Conservation (phyloP, 2,888 invertebrate species). For the Dascillus cervinus region DNA sequence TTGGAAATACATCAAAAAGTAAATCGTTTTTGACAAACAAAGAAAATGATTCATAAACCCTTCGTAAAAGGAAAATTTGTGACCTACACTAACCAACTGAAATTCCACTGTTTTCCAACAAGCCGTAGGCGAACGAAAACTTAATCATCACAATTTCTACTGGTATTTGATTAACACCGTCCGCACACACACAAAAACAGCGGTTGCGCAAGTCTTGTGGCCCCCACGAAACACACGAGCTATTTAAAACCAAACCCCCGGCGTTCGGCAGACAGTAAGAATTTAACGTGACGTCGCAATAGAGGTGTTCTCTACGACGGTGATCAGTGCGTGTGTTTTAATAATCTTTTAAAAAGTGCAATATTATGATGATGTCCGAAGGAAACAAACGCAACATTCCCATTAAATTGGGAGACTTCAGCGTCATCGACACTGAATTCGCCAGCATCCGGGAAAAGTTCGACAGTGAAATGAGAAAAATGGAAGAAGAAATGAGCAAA, state of each 20-base stretch:
- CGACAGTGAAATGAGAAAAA: slow-evolving; percentile 95
- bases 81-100: too few relatives aligned
- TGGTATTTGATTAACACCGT: slow-evolving; percentile 6
- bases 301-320: too few relatives aligned
- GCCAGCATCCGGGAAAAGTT: slow-evolving; percentile 92
- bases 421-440: slow-evolving; percentile 94
- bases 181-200: slow-evolving; percentile 5
- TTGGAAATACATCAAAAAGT: too few relatives aligned
- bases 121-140: too few relatives aligned
- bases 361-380: slow-evolving; percentile 61
- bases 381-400: slow-evolving; percentile 84
- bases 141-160: too few relatives aligned
- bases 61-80: too few relatives aligned
- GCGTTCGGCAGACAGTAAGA: slow-evolving; percentile 11
- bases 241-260: slow-evolving; percentile 35
- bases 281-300: neutral
- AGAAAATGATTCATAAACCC: too few relatives aligned
- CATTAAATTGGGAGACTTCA: slow-evolving; percentile 88
- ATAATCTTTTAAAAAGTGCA: too few relatives aligned
- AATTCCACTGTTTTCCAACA: too few relatives aligned
- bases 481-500: slow-evolving; percentile 97
- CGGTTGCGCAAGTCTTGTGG: slow-evolving; percentile 29
- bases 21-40: too few relatives aligned
- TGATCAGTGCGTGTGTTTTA: neutral
- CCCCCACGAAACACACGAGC: slow-evolving; percentile 27